These are phyloP conservation scores for Orchesella cincta DNA, from an alignment of 1,140 invertebrate species.

Conservation along the genomic window DNA sequence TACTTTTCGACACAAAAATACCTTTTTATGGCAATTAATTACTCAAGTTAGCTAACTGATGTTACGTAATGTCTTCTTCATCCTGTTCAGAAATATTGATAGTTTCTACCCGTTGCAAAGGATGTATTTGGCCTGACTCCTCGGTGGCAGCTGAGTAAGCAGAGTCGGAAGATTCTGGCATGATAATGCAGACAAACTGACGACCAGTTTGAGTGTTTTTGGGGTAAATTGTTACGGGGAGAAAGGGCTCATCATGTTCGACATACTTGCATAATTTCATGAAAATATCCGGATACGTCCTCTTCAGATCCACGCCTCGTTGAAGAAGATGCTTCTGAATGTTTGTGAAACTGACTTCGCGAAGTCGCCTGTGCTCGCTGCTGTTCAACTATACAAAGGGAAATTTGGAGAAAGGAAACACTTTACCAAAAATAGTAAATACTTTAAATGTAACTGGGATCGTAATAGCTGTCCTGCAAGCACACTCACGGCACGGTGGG, in stretches of 20 bases:
- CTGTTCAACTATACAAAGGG: conserved; percentile 52
- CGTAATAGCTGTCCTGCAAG: too few species aligned
- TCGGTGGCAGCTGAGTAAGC: conserved; percentile 11
- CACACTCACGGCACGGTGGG: too few species aligned
- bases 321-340: conserved; percentile 75
- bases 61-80: neutral
- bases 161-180: conserved; percentile 66
- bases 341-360: conserved; percentile 77
- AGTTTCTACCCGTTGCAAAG: conserved; percentile 13
- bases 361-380: conserved; percentile 64
- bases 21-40: too few species aligned
- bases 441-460: conserved; percentile 1
- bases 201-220: conserved; percentile 74
- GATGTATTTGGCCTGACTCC: conserved; percentile 1
- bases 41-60: too few species aligned
- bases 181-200: conserved; percentile 88
- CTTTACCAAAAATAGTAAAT: too few species aligned
- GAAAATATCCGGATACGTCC: conserved; percentile 74
- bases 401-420: neutral
- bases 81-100: conserved; percentile 32
- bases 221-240: conserved; percentile 86
- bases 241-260: conserved; percentile 75
- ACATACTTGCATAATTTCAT: conserved; percentile 77
- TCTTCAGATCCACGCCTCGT: conserved; percentile 74
- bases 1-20: too few species aligned